Evolutionary conservation across 1,140 invertebrate species (phyloP), one percentile per base, ranked within the genome.

Genomic region (Brachionus manjavacas): DNA sequence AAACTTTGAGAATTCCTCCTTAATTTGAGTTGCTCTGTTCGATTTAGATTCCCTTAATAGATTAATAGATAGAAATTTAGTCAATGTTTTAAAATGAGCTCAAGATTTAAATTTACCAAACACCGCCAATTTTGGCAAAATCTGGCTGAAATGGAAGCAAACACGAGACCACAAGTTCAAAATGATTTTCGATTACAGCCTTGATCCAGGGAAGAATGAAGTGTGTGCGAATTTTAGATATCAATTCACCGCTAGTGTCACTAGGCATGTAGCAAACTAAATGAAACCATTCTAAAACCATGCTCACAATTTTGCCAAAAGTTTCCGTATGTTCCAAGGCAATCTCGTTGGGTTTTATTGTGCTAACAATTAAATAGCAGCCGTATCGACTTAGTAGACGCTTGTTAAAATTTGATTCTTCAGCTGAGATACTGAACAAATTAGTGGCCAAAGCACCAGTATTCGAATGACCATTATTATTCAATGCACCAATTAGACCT

Each of bases 221-320:
- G 23, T 52, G 85, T 87, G 85, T 90, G 89, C 88, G 90, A 11
- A 90, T 84, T 85, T 87, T 87, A 79, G 89, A 88, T 35, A 90
- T 89, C 87, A 91, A 87, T 89, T 89, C 89, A 35, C 87, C 88
- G 85, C 76, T 66, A 23, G 90, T 88, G 96, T 96, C 95, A 91
- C 97, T 95, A 88, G 96, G 96, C 16, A 96, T 93, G 90, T 95
- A 96, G 8, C 96, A 95, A 41, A 96, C 98, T 85, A 96, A 94
- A 91, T 98, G 95, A 91, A 99, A 99, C 97, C 97, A 99, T 90
- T 99, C 96, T 91, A 99, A 99, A 80, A 99, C 92, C 92, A 97
- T 96, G 80, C 95, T 94, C 31, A 99, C 91, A 85, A 99, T 92
- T 86, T 96, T 91, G 20, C 96, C 96, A 43, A 99, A 91, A 41